A percentile compares a stretch with the other conserved stretches of the same genome.
Evolutionary conservation across 2,888 invertebrate genomes (phyloP).

Genomic region (Trachelus tabidus): DNA sequence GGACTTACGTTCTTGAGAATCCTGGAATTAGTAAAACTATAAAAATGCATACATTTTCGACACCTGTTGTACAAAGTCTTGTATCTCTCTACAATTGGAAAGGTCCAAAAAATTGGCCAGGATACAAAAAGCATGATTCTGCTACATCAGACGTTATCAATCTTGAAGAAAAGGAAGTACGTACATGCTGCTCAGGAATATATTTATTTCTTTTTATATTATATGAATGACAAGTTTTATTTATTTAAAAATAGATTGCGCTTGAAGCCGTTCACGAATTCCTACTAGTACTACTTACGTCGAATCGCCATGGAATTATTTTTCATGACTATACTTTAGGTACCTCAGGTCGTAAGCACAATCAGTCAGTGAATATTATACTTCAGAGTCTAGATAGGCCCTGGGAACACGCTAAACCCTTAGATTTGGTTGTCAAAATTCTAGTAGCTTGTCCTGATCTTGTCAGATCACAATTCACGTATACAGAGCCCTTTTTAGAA

Average conservation of each 20-base stretch:
- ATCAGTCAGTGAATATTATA: conserved; percentile 73
- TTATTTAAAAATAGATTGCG: conserved; percentile 63
- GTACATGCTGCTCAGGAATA: neutral
- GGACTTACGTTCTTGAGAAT: conserved; percentile 77
- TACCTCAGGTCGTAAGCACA: conserved; percentile 71
- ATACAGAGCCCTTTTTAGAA: conserved; percentile 73
- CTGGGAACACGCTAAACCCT: conserved; percentile 76
- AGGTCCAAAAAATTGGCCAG: conserved; percentile 70
- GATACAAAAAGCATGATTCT: conserved; percentile 54
- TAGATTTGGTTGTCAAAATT: conserved; percentile 74
- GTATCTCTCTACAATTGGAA: conserved; percentile 81
- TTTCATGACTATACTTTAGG: conserved; percentile 78
- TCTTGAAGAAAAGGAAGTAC: conserved; percentile 64
- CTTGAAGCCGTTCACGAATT: conserved; percentile 74
- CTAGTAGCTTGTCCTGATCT: conserved; percentile 79
- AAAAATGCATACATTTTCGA: conserved; percentile 79
- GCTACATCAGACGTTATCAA: conserved; percentile 40
- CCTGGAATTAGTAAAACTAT: conserved; percentile 76
- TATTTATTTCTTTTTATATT: neutral
- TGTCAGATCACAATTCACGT: conserved; percentile 72
- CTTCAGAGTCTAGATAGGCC: conserved; percentile 75
- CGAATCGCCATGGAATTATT: conserved; percentile 80
- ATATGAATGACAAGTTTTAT: neutral
- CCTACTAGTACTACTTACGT: conserved; percentile 80
- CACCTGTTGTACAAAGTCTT: conserved; percentile 75